phyloP scores from a whole-genome alignment of 2,888 invertebrate genomes.

The Ceraclea dissimilis region DNA sequence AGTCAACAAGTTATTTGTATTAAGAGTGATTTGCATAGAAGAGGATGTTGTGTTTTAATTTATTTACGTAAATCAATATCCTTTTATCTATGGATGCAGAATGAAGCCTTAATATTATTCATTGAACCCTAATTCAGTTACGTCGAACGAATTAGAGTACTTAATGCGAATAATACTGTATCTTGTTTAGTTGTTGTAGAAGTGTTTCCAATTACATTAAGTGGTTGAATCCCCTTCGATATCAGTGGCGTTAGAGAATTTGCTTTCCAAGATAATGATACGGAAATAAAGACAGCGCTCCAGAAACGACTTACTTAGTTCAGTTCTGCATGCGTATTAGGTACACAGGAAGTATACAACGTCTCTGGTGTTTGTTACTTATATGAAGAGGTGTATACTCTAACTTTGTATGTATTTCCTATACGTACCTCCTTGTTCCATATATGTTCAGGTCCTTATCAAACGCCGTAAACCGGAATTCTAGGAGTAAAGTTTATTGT shows the following conservation, averaged over 20 bases:
- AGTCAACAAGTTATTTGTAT: too few relatives aligned
- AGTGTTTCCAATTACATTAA: not conserved
- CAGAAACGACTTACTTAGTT: not conserved
- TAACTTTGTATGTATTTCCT: not conserved
- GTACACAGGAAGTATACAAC: not conserved
- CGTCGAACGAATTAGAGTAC: too few relatives aligned
- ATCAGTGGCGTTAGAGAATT: not conserved
- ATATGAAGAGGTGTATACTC: not conserved
- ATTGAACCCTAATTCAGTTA: too few relatives aligned
- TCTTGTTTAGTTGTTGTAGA: not conserved
- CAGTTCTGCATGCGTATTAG: not conserved
- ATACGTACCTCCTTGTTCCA: not conserved
- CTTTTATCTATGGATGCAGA: too few relatives aligned
- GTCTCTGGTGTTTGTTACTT: not conserved
- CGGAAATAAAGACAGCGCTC: not conserved
- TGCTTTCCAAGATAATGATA: not conserved
- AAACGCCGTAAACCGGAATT: conserved; percentile 16
- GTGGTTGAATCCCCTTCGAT: conserved; percentile 1
- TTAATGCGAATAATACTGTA: too few relatives aligned
- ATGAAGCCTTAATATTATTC: too few relatives aligned
- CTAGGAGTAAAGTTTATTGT: conserved; percentile 20
- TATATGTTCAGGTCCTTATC: conserved; percentile 9
- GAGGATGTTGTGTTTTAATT: too few relatives aligned
- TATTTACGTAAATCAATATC: too few relatives aligned
- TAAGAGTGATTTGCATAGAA: too few relatives aligned